Conservation (phyloP, 2,888 invertebrate species). For the Ichneumoninae sp. region DNA sequence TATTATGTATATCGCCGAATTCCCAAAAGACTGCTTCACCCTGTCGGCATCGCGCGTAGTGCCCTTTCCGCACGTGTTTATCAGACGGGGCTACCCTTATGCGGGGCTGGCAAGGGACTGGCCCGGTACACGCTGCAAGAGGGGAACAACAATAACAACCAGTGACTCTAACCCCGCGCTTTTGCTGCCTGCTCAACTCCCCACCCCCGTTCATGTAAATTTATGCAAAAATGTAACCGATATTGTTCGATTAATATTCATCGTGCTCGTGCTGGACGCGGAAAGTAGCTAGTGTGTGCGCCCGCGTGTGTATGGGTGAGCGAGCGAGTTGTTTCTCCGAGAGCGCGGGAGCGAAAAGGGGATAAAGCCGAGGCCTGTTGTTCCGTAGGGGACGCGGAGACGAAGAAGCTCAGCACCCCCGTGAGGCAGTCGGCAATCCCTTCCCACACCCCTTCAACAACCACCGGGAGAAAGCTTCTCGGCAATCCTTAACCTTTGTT, state of each 20-base stretch:
- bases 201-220: constrained; percentile 72
- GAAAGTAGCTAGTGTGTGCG: constrained; percentile 34
- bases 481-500: constrained; percentile 64
- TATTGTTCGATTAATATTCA: constrained; percentile 79
- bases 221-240: constrained; percentile 79
- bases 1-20: constrained; percentile 38
- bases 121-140: neutral
- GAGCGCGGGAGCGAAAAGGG: constrained; percentile 25
- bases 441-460: constrained; percentile 35
- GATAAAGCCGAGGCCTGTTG: constrained; percentile 37
- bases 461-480: constrained; percentile 57
- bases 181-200: neutral
- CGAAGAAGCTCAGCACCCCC: constrained; percentile 34
- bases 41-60: constrained; percentile 9
- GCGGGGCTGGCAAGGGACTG: constrained; percentile 23
- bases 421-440: constrained; percentile 34
- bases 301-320: neutral
- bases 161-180: constrained; percentile 32
- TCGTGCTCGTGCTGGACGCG: constrained; percentile 64
- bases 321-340: neutral
- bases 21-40: constrained; percentile 32
- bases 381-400: constrained; percentile 36
- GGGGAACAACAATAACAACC: constrained; percentile 52
- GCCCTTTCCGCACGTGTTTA: constrained; percentile 36
- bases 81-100: constrained; percentile 40